phyloP scores from a whole-genome alignment of 2,113 vertebrate species.

The Perognathus longimembris region DNA sequence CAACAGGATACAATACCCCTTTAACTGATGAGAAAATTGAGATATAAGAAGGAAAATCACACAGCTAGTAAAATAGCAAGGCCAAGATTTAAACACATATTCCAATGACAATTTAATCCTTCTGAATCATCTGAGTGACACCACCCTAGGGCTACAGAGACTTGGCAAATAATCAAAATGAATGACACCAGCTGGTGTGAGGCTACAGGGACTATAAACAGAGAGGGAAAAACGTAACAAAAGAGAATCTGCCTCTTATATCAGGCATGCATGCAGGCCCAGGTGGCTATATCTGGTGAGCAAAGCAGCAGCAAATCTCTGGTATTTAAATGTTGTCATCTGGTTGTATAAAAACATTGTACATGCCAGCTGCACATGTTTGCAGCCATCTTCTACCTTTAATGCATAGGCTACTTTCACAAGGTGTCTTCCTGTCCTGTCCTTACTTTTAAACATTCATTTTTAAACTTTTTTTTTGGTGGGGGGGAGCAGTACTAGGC shows the following conservation, averaged over 20 bases:
- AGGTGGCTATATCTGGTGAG: not conserved
- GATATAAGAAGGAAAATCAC: not conserved
- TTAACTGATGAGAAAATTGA: not conserved
- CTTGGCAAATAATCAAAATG: not conserved
- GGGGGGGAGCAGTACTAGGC: too few species aligned
- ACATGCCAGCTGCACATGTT: not conserved
- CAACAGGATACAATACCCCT: not conserved
- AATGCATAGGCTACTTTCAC: rapidly evolving
- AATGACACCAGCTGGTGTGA: not conserved
- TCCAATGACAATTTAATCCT: not conserved
- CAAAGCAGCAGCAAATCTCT: not conserved
- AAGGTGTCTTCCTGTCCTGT: too few species aligned
- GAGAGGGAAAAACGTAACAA: not conserved
- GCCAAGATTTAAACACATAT: not conserved
- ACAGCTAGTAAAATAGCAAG: not conserved
- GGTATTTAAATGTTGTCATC: not conserved
- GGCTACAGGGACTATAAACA: not conserved
- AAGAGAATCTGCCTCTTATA: not conserved
- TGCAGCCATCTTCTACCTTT: not conserved
- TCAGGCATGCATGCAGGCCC: not conserved
- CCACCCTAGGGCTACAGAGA: not conserved
- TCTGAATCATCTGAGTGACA: not conserved
- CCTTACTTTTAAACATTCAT: too few species aligned
- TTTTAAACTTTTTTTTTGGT: too few species aligned
- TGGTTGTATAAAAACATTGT: not conserved